Conservation (phyloP, 2,888 invertebrate genomes). For the Plagodis pulveraria region DNA sequence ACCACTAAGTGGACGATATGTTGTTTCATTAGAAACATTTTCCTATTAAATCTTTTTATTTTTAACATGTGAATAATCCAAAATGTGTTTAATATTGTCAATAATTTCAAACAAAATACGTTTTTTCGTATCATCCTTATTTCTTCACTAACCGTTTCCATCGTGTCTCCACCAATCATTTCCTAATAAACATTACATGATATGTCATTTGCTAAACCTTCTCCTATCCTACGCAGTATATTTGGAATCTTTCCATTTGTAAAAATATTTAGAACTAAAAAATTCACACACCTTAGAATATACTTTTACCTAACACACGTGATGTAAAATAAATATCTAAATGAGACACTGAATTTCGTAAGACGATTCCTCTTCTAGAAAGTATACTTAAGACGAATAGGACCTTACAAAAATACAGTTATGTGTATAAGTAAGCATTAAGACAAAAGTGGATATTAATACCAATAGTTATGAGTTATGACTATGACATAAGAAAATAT, state of each 20-base stretch:
- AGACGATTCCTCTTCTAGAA: slow-evolving; percentile 22
- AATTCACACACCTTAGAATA: slow-evolving; percentile 78
- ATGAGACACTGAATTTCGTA: slow-evolving; percentile 24
- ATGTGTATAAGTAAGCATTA: slow-evolving; percentile 28
- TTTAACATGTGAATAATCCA: slow-evolving; percentile 74
- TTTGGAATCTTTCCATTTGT: slow-evolving; percentile 83
- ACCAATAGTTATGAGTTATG: slow-evolving; percentile 57
- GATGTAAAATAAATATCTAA: slow-evolving; percentile 44
- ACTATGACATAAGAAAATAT: slow-evolving; percentile 32
- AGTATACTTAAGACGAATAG: slow-evolving; percentile 24
- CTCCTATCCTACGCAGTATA: slow-evolving; percentile 59
- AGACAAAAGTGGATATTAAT: slow-evolving; percentile 47
- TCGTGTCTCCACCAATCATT: slow-evolving; percentile 8
- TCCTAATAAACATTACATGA: slow-evolving; percentile 77
- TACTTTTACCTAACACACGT: slow-evolving; percentile 68
- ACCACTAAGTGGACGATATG: slow-evolving; percentile 82
- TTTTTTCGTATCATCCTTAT: slow-evolving; percentile 59
- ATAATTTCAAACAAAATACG: slow-evolving; percentile 65
- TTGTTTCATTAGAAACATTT: slow-evolving; percentile 73
- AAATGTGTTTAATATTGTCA: slow-evolving; percentile 75
- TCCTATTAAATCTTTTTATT: slow-evolving; percentile 78
- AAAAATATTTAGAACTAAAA: slow-evolving; percentile 76
- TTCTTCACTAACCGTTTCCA: slow-evolving; percentile 68
- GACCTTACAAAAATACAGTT: slow-evolving; percentile 27
- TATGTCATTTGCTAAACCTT: slow-evolving; percentile 81